Base-by-base conservation (phyloP, 1,140 invertebrate species). In the Sycobia sp. region DNA sequence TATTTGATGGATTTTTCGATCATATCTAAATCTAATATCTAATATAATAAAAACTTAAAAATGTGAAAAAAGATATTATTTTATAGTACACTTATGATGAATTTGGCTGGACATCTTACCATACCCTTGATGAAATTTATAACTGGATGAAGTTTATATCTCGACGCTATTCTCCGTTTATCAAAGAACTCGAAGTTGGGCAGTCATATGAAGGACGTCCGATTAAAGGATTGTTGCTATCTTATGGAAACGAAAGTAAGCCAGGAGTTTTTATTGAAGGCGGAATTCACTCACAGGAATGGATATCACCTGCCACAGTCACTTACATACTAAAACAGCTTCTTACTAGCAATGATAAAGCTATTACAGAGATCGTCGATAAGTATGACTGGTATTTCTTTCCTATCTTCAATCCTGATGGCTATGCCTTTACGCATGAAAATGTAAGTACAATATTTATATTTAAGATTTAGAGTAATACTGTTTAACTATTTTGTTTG, bases 211-310 rank as follows among this genome's bases (percentile, higher is more conserved):
- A 90, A 65, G 82, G 83, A 0, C 81, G 89, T 23, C 73, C 87
- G 9, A 87, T 91, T 51, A 75, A 84, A 41, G 87, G 86, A 2
- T 79, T 89, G 0, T 86, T 84, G 62, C 69, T 90, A 1, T 76
- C 80, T 3, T 84, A 84, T 20, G 79, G 76, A 1, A n/a, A n/a
- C n/a, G 46, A 69, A 0, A 72, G 75, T 0, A 84, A 82, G n/a
- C 82, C 73, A 0, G 74, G 71, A 59, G 77, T 88, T 1, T 83
- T 88, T 20, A 71, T 88, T 0, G 87, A 88, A 75, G 86, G 83
- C 62, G 83, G 87, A 61, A 89, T 90, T 20, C 90, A 92, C 72
- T 90, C 89, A 0, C 82, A 90, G 39, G 91, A 93, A 78, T 93
- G 91, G 91, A 87, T 93, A 10, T 82, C 86, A 16, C 88, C 90